Conservation (phyloP, 1,140 invertebrate genomes). For the Bombus ignitus region DNA sequence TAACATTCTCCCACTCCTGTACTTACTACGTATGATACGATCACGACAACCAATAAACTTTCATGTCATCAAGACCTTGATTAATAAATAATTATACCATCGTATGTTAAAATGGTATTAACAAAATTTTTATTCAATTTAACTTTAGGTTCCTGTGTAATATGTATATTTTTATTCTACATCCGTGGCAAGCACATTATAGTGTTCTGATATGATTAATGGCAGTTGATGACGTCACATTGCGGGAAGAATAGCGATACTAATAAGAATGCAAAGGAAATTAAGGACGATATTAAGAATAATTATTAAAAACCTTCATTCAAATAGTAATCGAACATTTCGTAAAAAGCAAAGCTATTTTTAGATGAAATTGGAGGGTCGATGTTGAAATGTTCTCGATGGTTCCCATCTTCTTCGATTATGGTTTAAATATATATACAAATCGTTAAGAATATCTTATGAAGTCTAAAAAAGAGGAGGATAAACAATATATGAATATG, state of each 20-base stretch:
- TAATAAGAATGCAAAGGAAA: neutral
- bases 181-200: neutral
- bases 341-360: neutral
- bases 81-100: neutral
- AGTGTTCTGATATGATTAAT: neutral
- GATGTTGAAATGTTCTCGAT: neutral
- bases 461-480: neutral
- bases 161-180: neutral
- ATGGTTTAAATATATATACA: neutral
- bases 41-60: neutral
- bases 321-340: neutral
- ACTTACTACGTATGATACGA: neutral
- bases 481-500: neutral
- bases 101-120: neutral
- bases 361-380: neutral
- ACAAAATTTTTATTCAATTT: neutral
- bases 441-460: neutral
- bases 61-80: neutral
- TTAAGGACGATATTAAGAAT: neutral
- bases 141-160: neutral
- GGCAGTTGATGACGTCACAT: neutral
- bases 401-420: neutral
- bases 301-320: neutral
- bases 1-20: constrained; percentile 20
- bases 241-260: neutral